Conservation (phyloP, 2,888 invertebrate species). For the Dioctria linearis region DNA sequence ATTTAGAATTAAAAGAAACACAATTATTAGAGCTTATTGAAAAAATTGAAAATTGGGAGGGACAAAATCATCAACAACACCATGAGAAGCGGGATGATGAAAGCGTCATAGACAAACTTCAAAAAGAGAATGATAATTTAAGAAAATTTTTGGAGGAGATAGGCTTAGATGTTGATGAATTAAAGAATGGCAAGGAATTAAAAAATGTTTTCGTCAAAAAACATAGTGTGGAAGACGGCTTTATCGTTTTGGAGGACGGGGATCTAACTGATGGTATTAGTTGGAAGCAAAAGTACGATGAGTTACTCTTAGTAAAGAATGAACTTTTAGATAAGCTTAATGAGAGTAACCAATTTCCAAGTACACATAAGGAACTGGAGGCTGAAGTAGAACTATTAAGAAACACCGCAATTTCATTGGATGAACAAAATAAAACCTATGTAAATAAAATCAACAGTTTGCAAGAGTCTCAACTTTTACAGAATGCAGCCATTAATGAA, state of each 20-base stretch:
- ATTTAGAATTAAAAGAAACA: slow-evolving; percentile 64
- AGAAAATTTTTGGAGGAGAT: slow-evolving; percentile 60
- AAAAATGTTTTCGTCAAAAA: slow-evolving; percentile 58
- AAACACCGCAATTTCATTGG: neutral
- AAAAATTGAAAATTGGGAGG: slow-evolving; percentile 62
- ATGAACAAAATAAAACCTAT: slow-evolving; percentile 9
- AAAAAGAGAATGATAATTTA: neutral
- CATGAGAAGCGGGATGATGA: neutral
- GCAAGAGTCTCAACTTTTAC: neutral
- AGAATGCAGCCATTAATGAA: neutral
- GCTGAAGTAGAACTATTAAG: neutral
- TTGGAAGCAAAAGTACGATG: neutral
- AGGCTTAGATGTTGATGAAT: slow-evolving; percentile 63
- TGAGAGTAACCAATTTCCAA: neutral
- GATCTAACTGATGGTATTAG: neutral
- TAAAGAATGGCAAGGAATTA: slow-evolving; percentile 59
- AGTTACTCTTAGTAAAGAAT: neutral
- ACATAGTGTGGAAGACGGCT: slow-evolving; percentile 66
- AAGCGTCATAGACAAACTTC: neutral
- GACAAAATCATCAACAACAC: neutral
- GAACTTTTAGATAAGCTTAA: no score
- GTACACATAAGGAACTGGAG: neutral
- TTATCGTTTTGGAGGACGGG: slow-evolving; percentile 67
- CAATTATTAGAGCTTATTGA: slow-evolving; percentile 66
- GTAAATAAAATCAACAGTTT: slow-evolving; percentile 1